Evolutionary conservation across 2,888 invertebrate species (phyloP), one percentile per base, ranked within the genome.

Genomic region (Slavum lentiscoides): DNA sequence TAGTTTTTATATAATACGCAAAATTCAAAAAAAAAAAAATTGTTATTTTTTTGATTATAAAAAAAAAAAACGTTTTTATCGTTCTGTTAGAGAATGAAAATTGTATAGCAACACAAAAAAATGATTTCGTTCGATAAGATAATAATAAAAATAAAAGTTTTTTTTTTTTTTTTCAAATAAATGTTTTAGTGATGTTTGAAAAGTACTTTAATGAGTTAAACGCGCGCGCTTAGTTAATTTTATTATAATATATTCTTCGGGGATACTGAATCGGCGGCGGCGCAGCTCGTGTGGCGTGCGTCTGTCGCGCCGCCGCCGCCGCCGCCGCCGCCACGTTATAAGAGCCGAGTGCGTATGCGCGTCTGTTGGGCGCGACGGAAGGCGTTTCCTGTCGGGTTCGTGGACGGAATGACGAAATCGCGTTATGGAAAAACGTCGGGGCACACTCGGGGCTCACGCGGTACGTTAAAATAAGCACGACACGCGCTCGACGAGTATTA

Each of bases 351-450:
- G 39, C 8, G 30, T 30, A 30, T 30, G 49, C 11, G 15, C 15
- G 53, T 13, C 64, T 68, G 53, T 11, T 66, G 75, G 75, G 75
- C 75, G 80, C 80, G 80, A 70, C 80, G 80, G 64, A 80, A 80
- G 80, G 72, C 80, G 80, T 80, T 80, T 80, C 80, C 80, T 80
- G 80, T 74, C 84, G 83, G 82, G 83, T 82, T 82, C 82, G 83
- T 81, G 75, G 82, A 39, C 73, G 81, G 66, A 77, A 76, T 80
- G 80, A 80, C 80, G 80, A 80, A 58, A 72, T 70, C 39, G 30
- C 39, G 30, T 30, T 30, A 30, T 64, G 66, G 13, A 74, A 68
- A 76, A 68, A 5, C 17, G 53, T 43, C 43, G 39, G 8, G 39
- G 8, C n/a, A n/a, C n/a, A n/a, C n/a, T n/a, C 30, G 30, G 30